Evolutionary conservation across 1,140 invertebrate species (phyloP).

Genomic region (Choristoneura fumiferana): DNA sequence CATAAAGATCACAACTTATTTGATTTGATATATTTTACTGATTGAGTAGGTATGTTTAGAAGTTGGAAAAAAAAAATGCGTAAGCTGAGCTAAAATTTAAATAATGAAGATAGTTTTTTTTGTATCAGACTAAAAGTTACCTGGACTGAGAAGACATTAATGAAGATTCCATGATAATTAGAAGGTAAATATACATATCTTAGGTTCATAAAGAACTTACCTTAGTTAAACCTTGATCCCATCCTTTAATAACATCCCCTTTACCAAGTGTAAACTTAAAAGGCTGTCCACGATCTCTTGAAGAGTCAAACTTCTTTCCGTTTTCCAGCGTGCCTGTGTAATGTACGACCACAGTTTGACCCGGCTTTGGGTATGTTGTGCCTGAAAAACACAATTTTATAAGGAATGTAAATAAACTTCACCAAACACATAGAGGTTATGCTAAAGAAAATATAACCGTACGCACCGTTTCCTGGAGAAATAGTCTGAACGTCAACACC

Average conservation of each 20-base stretch:
- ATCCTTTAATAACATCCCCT: slow-evolving; percentile 97
- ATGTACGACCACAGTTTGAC: slow-evolving; percentile 96
- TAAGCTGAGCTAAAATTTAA: no score
- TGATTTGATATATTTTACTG: no score
- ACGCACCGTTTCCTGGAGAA: slow-evolving; percentile 86
- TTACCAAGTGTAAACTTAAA: slow-evolving; percentile 96
- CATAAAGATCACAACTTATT: no score
- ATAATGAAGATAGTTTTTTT: no score
- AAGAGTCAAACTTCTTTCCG: slow-evolving; percentile 95
- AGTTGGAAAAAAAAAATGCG: no score
- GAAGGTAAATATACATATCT: no score
- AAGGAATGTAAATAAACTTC: neutral
- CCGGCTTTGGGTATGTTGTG: slow-evolving; percentile 92
- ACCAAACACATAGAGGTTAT: neutral
- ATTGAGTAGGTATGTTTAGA: no score
- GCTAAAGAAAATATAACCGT: neutral
- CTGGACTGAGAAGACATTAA: no score
- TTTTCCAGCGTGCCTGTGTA: slow-evolving; percentile 93
- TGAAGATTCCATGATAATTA: no score
- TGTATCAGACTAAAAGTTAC: no score
- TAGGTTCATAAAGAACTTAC: slow-evolving; percentile 72
- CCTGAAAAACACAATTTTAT: slow-evolving; percentile 79
- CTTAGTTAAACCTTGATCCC: slow-evolving; percentile 96
- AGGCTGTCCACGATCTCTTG: slow-evolving; percentile 92
- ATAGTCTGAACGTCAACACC: slow-evolving; percentile 88